Evolutionary conservation across 1,140 invertebrate species (phyloP), one percentile per base, ranked within the genome.

Genomic region (Orius insidiosus): DNA sequence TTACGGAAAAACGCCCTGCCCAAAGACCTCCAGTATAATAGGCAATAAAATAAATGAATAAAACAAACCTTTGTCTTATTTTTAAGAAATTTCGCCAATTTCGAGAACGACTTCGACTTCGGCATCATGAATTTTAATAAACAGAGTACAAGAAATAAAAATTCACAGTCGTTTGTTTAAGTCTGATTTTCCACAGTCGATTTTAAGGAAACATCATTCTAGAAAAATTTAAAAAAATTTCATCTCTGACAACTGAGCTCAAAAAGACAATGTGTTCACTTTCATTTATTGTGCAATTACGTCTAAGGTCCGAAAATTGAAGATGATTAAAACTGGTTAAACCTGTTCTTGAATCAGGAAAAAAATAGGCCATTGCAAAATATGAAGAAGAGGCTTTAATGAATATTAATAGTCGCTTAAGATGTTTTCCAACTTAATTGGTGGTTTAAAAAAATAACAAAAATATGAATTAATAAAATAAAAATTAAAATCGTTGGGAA

Each of bases 71-170:
- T 69, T 14, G 63, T 63, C 52, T 55, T 67, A 49, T 66, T 62
- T 43, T 68, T 69, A 40, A 68, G 58, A 46, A 63, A 68, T 48
- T 63, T 67, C 13, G 60, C 60, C 51, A 69, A 60, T 53, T 59
- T 66, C 41, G 51, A 48, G 31, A 69, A 65, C 62, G 65, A 53
- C 53, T 66, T 68, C 19, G 60, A 37, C 34, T 60, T 68, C 42
- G 67, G 62, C 66, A 68, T 68, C 53, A 59, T 62, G 51, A 19
- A 38, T 13, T 35, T 24, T 24, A 24, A 24, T 24, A 24, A 15
- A 37, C 42, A 40, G 4, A 42, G 24, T 24, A 34, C n/a, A 14
- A 18, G 24, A 38, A 38, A 14, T 5, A 15, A 14, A 16, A 4
- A n/a, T 35, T 36, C 14, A 11, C 45, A 16, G 11, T 43, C 46